These are phyloP conservation scores for Parauchenoglanis punctatus DNA, from an alignment of 2,797 vertebrate species.

Conservation along the genomic window DNA sequence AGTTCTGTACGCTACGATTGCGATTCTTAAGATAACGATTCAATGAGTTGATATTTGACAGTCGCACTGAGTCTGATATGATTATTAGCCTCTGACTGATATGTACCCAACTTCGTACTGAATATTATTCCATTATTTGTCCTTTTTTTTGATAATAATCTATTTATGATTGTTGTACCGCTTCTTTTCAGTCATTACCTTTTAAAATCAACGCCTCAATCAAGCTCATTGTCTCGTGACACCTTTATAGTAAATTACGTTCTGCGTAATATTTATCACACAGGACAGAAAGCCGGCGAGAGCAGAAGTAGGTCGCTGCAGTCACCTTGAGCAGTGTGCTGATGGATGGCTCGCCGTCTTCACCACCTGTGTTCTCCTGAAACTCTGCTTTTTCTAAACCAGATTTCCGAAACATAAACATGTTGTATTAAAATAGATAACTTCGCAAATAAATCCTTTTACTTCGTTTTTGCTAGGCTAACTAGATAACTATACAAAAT, in stretches of 20 bases:
- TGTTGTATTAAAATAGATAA: too few species aligned
- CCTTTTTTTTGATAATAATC: background rate
- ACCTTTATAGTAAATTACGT: background rate
- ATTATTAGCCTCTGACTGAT: background rate
- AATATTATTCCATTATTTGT: background rate
- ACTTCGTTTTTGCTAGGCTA: background rate
- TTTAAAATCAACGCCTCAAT: background rate
- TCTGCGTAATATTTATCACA: background rate
- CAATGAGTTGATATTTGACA: too few species aligned
- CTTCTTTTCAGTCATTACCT: background rate
- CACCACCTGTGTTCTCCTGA: background rate
- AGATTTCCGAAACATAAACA: background rate
- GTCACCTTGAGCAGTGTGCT: constrained; percentile 14
- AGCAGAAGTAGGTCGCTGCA: constrained; percentile 4
- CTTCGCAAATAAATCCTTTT: too few species aligned
- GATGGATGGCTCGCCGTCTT: background rate
- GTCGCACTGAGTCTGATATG: background rate
- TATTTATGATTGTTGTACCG: too few species aligned
- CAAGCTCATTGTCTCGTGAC: background rate
- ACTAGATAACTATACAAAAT: background rate
- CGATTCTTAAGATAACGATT: background rate
- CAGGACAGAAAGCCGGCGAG: background rate
- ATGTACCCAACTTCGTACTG: background rate
- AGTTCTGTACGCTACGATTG: too few species aligned
- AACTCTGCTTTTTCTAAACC: background rate